A percentile compares a stretch with the other conserved stretches of the same genome.
These are phyloP conservation scores for Varanus salvator DNA, from an alignment of 2,113 vertebrate species.

Conservation along the genomic window DNA sequence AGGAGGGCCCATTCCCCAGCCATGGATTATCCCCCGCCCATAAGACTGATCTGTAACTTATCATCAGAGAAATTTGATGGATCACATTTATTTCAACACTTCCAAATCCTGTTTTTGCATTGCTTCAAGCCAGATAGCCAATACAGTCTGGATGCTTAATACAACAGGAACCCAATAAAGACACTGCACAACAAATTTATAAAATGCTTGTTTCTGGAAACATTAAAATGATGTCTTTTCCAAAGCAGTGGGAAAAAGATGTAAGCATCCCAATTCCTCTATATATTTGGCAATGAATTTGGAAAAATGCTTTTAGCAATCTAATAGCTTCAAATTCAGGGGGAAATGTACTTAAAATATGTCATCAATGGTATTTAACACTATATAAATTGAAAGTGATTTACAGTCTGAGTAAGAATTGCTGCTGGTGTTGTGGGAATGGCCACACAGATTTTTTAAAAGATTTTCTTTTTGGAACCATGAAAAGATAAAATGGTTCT, in stretches of 20 bases:
- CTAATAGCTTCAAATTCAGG: neutral
- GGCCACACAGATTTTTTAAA: neutral
- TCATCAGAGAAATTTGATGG: neutral
- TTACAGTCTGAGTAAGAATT: conserved; percentile 10
- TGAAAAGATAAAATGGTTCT: conserved; percentile 1
- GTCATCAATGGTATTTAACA: conserved; percentile 8
- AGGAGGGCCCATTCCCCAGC: neutral
- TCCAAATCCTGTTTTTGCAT: neutral
- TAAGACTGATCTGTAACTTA: neutral
- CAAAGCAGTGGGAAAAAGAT: neutral
- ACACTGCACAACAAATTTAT: neutral
- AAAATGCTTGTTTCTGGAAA: neutral
- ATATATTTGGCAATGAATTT: conserved; percentile 9
- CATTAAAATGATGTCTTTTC: neutral
- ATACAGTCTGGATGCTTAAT: neutral
- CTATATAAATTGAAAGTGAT: conserved; percentile 12
- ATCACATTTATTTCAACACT: neutral
- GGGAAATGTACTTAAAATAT: conserved; percentile 7
- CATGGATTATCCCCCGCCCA: neutral
- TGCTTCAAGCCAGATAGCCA: neutral
- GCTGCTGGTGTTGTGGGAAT: conserved; percentile 1
- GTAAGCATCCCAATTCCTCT: neutral
- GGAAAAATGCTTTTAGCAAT: conserved; percentile 16
- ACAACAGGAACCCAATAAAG: neutral
- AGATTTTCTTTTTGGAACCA: neutral